Conservation (phyloP, 1,140 invertebrate species). For the Episyrphus balteatus region DNA sequence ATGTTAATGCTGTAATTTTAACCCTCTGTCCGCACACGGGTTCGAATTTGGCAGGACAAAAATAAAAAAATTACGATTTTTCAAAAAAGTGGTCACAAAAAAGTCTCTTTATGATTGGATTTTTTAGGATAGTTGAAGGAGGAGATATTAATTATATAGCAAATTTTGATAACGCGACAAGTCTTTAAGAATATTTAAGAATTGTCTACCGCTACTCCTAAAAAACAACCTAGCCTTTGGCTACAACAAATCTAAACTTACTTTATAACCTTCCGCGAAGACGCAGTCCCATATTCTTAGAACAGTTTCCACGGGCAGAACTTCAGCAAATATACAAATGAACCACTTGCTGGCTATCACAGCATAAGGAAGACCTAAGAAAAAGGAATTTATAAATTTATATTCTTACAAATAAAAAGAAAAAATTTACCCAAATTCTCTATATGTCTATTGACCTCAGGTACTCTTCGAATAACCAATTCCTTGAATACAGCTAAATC, state of each 20-base stretch:
- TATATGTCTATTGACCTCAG: constrained; percentile 68
- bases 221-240: neutral
- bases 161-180: too few species aligned
- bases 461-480: constrained; percentile 67
- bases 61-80: too few species aligned
- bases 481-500: constrained; percentile 82
- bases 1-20: too few species aligned
- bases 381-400: neutral
- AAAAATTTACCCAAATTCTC: constrained; percentile 47
- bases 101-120: too few species aligned
- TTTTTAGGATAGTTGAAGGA: too few species aligned
- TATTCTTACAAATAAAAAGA: neutral
- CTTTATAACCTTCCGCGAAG: constrained; percentile 86
- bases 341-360: constrained; percentile 90
- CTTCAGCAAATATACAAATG: constrained; percentile 84
- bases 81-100: too few species aligned
- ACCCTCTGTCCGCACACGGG: too few species aligned
- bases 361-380: constrained; percentile 61
- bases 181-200: too few species aligned
- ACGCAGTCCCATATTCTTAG: constrained; percentile 90
- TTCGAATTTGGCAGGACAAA: too few species aligned
- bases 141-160: too few species aligned
- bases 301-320: constrained; percentile 83
- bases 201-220: neutral
- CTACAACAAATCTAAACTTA: constrained; percentile 21